Conservation (phyloP, 2,888 invertebrate species). For the Neelides folsomi region DNA sequence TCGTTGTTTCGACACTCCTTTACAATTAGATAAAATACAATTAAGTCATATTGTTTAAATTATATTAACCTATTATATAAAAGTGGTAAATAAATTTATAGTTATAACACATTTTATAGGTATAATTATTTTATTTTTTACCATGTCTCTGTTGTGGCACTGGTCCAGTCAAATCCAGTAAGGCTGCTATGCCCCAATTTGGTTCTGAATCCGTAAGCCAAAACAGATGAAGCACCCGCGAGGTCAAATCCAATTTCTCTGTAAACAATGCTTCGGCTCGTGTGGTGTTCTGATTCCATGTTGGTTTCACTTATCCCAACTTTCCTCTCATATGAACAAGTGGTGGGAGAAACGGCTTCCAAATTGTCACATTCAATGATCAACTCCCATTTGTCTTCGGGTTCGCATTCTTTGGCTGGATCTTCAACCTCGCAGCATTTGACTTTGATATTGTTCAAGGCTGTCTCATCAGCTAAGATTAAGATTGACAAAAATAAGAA, state of each 20-base stretch:
- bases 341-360: constrained; percentile 18
- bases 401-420: constrained; percentile 17
- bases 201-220: constrained; percentile 12
- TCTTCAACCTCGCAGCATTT: constrained; percentile 23
- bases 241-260: constrained; percentile 19
- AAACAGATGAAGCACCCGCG: constrained; percentile 8
- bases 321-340: constrained; percentile 22
- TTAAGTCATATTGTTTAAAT: no score
- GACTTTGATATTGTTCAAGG: constrained; percentile 21
- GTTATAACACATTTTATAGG: no score
- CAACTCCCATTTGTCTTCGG: constrained; percentile 22
- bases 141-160: constrained; percentile 19
- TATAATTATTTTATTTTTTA: no score
- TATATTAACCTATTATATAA: no score
- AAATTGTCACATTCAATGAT: constrained; percentile 27
- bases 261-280: constrained; percentile 12
- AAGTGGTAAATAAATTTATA: no score
- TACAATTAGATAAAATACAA: no score
- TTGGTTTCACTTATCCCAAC: constrained; percentile 18
- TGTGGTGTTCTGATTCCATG: constrained; percentile 15
- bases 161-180: constrained; percentile 23
- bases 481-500: neutral
- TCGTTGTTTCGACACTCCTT: constrained; percentile 16
- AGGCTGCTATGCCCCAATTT: constrained; percentile 13
- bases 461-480: constrained; percentile 18